A percentile compares a stretch with the other conserved stretches of the same genome.
Evolutionary conservation across 1,140 invertebrate genomes (phyloP).

Genomic region (Ceratina japonica): DNA sequence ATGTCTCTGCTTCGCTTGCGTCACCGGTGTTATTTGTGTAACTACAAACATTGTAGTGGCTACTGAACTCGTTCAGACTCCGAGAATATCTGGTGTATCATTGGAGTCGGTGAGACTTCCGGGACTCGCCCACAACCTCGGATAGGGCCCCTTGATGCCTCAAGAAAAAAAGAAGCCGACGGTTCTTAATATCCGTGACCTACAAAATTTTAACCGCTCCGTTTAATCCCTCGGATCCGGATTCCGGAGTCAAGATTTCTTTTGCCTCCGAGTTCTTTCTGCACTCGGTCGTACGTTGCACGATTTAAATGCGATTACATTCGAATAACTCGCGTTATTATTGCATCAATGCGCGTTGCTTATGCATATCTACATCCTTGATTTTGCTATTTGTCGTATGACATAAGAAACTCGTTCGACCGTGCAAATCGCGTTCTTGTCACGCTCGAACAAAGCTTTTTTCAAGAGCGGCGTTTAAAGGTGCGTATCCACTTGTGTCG

Average conservation of each 20-base stretch:
- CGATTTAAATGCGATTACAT: not conserved
- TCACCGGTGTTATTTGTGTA: not conserved
- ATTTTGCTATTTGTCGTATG: slow-evolving; percentile 8
- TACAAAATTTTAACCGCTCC: no score
- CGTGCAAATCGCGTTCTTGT: not conserved
- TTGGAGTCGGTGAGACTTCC: no score
- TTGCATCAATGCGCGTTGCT: not conserved
- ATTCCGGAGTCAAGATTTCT: not conserved
- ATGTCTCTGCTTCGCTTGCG: not conserved
- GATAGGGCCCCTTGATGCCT: no score
- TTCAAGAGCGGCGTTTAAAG: not conserved
- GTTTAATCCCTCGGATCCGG: no score
- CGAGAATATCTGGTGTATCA: no score
- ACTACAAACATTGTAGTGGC: not conserved
- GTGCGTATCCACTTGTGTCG: not conserved
- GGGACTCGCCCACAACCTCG: no score
- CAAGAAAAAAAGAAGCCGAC: no score
- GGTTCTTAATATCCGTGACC: no score
- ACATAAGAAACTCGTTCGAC: slow-evolving; percentile 4
- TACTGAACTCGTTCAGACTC: not conserved
- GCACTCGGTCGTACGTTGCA: not conserved
- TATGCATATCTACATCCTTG: not conserved
- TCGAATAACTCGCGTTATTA: not conserved
- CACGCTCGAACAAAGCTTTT: not conserved
- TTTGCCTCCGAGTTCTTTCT: not conserved